Evolutionary conservation across 2,797 vertebrate genomes (phyloP), one percentile per base, ranked within the genome.

Genomic region (Columba guinea): DNA sequence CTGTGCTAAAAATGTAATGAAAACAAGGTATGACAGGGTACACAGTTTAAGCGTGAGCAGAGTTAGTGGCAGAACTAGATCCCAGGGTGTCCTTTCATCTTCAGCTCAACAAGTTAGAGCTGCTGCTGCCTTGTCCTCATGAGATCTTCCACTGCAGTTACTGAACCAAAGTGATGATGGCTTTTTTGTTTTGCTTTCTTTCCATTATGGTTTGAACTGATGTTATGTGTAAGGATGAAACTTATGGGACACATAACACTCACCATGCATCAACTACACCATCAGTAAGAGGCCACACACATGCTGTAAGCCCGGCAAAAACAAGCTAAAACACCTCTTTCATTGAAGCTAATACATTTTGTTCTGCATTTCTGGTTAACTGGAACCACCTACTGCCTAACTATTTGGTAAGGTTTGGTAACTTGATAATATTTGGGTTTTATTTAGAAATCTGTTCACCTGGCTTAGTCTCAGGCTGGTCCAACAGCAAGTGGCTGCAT

Each of bases 31-130:
- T 1, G 12, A n/a, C 17, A 82, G 67, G 60, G 44, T 27, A 70
- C 68, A n/a, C 23, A 16, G 48, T 11, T 90, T 35, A 14, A 89
- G 70, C 1, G 2, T 10, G 55, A 90, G 71, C 63, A 73, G 49
- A 95, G 77, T 84, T 46, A 76, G 77, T 59, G 86, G 77, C 67
- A 93, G 86, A 90, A 41, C 78, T 34, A 58, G 67, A 80, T 82
- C 81, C 86, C 81, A 70, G 49, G 28, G 67, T 28, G 24, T 84
- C 56, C 84, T 81, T 92, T 85, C 68, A 85, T 94, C 75, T 88
- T 83, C 67, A 81, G 27, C 76, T 85, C 73, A 51, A 46, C 35
- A 63, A 51, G 59, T 53, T 10, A 63, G 46, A 84, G 71, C 78
- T 74, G 70, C 59, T 67, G 8, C 55, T 51, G 48, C 56, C 71